A percentile compares a stretch with the other conserved stretches of the same genome.
phyloP scores from a whole-genome alignment of 2,113 vertebrate species.

The Patagioenas fasciata region DNA sequence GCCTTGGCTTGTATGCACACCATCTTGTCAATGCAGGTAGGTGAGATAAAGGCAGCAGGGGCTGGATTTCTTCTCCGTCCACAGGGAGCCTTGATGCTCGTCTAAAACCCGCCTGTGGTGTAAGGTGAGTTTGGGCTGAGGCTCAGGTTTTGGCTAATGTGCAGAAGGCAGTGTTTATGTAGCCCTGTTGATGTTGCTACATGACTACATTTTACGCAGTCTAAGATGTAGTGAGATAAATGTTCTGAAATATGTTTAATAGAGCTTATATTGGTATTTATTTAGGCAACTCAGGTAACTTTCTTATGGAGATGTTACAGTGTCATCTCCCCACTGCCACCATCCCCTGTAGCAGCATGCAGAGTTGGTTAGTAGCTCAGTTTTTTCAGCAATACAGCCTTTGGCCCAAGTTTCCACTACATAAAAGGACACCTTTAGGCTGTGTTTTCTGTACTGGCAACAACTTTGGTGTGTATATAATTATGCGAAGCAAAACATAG shows the following conservation, averaged over 20 bases:
- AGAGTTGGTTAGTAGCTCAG: background rate
- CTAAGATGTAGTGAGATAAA: background rate
- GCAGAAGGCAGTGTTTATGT: background rate
- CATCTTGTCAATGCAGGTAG: background rate
- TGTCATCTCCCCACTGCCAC: background rate
- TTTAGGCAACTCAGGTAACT: background rate
- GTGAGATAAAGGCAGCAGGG: background rate
- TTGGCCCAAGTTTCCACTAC: background rate
- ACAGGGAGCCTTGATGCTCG: background rate
- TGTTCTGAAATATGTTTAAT: background rate
- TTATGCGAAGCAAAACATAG: background rate
- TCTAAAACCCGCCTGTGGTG: background rate
- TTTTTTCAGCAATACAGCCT: background rate
- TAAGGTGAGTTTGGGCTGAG: background rate
- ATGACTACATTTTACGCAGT: background rate
- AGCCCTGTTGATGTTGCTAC: background rate
- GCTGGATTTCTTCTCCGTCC: background rate
- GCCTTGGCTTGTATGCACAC: accelerated
- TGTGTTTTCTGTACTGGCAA: background rate
- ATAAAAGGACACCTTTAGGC: background rate
- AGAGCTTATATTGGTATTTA: background rate
- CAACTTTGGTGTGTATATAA: background rate
- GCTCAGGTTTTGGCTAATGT: background rate
- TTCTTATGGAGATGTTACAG: accelerated
- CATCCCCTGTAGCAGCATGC: background rate